Conservation (phyloP, 1,140 invertebrate species). For the Lordiphosa clarofinis region DNA sequence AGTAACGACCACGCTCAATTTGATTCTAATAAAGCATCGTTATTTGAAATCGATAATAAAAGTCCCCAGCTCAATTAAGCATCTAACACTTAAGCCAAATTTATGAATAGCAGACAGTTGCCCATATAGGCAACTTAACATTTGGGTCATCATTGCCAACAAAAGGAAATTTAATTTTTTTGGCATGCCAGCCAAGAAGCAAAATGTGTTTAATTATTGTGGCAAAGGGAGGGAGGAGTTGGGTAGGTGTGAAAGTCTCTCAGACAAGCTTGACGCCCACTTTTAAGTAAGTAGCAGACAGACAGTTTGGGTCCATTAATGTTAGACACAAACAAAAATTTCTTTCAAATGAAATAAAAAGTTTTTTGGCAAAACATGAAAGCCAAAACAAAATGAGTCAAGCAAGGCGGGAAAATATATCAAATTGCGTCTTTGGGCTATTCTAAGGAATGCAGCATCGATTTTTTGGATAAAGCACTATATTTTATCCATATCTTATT, state of each 20-base stretch:
- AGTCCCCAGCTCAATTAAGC: slow-evolving; percentile 47
- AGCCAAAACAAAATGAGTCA: slow-evolving; percentile 1
- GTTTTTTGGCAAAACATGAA: not conserved
- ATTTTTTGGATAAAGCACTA: no score
- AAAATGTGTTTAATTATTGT: slow-evolving; percentile 62
- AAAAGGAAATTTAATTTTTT: slow-evolving; percentile 43
- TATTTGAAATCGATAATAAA: slow-evolving; percentile 41
- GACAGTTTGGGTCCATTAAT: slow-evolving; percentile 45
- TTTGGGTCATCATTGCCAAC: slow-evolving; percentile 65
- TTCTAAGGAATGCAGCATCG: no score
- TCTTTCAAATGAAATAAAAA: slow-evolving; percentile 10
- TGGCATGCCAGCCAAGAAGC: slow-evolving; percentile 29
- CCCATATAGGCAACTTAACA: slow-evolving; percentile 48
- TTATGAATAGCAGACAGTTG: slow-evolving; percentile 27
- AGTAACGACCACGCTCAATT: slow-evolving; percentile 25
- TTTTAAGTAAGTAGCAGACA: not conserved
- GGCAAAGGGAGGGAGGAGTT: slow-evolving; percentile 10
- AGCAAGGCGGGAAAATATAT: no score
- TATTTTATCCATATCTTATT: no score
- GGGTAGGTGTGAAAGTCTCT: slow-evolving; percentile 3
- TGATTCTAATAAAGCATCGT: slow-evolving; percentile 18
- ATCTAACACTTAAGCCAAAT: slow-evolving; percentile 55
- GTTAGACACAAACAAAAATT: slow-evolving; percentile 47
- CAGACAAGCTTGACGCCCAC: slow-evolving; percentile 11
- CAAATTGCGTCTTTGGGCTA: no score